These are phyloP conservation scores for Bombylius discolor DNA, from an alignment of 2,888 invertebrate species.

Conservation along the genomic window DNA sequence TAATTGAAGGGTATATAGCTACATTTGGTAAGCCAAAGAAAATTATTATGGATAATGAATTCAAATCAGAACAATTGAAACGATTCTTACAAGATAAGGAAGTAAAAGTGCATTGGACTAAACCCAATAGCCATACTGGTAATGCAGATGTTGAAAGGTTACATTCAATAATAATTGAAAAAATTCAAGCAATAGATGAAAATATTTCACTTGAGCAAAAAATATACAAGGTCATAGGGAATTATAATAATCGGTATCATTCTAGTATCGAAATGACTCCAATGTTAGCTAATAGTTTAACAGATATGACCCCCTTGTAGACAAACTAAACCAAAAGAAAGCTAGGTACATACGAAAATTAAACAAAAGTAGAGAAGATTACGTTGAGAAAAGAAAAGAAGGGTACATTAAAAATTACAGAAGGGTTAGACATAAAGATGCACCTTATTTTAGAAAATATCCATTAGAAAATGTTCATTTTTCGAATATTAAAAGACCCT, in stretches of 20 bases:
- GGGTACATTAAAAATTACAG: neutral
- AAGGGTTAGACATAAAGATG: neutral
- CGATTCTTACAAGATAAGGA: neutral
- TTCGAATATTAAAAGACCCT: neutral
- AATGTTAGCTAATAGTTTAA: neutral
- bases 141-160: slow-evolving; percentile 2
- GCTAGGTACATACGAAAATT: neutral
- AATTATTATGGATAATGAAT: slow-evolving; percentile 5
- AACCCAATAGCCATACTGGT: slow-evolving; percentile 4
- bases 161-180: slow-evolving; percentile 7
- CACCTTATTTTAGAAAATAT: neutral
- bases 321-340: neutral
- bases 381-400: neutral
- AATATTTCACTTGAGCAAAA: neutral
- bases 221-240: slow-evolving; percentile 4
- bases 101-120: neutral
- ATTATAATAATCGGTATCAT: slow-evolving; percentile 7
- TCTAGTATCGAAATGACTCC: slow-evolving; percentile 2
- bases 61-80: neutral
- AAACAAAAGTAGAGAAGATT: neutral
- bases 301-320: neutral
- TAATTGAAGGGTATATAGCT: neutral
- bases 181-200: slow-evolving; percentile 4
- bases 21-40: neutral
- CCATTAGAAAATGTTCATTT: neutral